Conservation (phyloP, 2,797 vertebrate species). For the Micropoecilia bifurca region DNA sequence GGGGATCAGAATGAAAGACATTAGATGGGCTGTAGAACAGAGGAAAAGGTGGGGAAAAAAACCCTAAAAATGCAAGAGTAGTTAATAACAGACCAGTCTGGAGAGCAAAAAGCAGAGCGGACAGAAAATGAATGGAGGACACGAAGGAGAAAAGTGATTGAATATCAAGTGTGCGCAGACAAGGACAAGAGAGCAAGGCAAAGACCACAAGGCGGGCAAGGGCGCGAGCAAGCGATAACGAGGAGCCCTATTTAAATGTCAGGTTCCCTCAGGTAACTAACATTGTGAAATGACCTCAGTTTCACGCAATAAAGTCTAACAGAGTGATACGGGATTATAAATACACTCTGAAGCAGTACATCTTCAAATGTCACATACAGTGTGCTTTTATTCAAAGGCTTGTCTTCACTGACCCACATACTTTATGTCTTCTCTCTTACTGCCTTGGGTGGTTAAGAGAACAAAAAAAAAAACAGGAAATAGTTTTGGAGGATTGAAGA, state of each 20-base stretch:
- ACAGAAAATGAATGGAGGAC: slow-evolving; percentile 14
- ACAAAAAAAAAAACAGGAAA: neutral
- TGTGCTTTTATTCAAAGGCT: slow-evolving; percentile 12
- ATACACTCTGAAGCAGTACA: slow-evolving; percentile 29
- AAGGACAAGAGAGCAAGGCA: slow-evolving; percentile 25
- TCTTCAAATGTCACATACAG: slow-evolving; percentile 20
- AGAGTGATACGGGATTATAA: slow-evolving; percentile 34
- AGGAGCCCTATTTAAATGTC: slow-evolving; percentile 64
- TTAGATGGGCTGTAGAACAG: neutral
- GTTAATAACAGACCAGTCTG: slow-evolving; percentile 7
- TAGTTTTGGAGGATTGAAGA: neutral
- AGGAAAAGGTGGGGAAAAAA: neutral
- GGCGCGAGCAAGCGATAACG: slow-evolving; percentile 36
- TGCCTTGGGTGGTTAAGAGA: neutral
- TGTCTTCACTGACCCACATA: slow-evolving; percentile 14
- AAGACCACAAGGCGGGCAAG: slow-evolving; percentile 10
- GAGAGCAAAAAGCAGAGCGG: slow-evolving; percentile 13
- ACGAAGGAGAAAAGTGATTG: slow-evolving; percentile 5
- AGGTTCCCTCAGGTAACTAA: slow-evolving; percentile 63
- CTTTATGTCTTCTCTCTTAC: neutral
- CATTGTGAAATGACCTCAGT: slow-evolving; percentile 57
- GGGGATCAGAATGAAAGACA: neutral
- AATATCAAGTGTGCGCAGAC: slow-evolving; percentile 16
- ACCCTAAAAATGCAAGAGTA: neutral
- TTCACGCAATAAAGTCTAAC: slow-evolving; percentile 50